phyloP scores from a whole-genome alignment of 2,888 invertebrate genomes.

The Bembecia ichneumoniformis region DNA sequence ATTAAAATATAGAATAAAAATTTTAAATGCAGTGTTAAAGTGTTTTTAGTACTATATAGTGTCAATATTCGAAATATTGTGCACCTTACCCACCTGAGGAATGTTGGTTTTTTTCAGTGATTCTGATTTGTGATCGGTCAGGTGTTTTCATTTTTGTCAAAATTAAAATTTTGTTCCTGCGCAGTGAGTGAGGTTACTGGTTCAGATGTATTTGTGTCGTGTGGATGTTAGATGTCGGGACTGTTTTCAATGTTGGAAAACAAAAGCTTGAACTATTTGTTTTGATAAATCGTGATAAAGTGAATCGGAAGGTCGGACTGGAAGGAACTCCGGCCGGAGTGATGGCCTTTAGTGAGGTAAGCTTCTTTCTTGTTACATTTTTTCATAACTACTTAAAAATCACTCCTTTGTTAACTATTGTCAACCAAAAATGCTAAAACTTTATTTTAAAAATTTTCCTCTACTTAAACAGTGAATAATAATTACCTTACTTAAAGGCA shows the following conservation, averaged over 20 bases:
- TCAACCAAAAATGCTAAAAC: too few species aligned
- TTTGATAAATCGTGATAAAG: conserved; percentile 63
- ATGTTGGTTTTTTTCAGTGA: conserved; percentile 72
- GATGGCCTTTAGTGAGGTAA: conserved; percentile 86
- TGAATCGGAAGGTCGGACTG: conserved; percentile 64
- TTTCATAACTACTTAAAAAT: background rate
- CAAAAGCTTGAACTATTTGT: conserved; percentile 71
- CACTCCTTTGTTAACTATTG: background rate
- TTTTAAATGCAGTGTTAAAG: conserved; percentile 32
- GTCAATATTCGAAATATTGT: conserved; percentile 22
- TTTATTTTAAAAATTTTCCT: too few species aligned
- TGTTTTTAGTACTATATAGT: conserved; percentile 36
- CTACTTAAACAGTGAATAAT: too few species aligned
- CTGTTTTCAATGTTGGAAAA: conserved; percentile 70
- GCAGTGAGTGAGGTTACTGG: conserved; percentile 67
- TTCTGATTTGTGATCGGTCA: conserved; percentile 73
- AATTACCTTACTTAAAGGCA: too few species aligned
- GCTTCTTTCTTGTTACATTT: conserved; percentile 25
- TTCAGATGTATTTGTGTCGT: conserved; percentile 69
- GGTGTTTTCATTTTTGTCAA: conserved; percentile 70
- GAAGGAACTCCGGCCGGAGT: conserved; percentile 73
- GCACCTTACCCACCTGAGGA: conserved; percentile 76
- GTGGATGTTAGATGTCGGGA: conserved; percentile 68
- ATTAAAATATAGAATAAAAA: conserved; percentile 32
- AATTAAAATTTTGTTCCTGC: conserved; percentile 69